These are phyloP conservation scores for Trichomycterus rosablanca DNA, from an alignment of 2,113 vertebrate species.

Conservation along the genomic window DNA sequence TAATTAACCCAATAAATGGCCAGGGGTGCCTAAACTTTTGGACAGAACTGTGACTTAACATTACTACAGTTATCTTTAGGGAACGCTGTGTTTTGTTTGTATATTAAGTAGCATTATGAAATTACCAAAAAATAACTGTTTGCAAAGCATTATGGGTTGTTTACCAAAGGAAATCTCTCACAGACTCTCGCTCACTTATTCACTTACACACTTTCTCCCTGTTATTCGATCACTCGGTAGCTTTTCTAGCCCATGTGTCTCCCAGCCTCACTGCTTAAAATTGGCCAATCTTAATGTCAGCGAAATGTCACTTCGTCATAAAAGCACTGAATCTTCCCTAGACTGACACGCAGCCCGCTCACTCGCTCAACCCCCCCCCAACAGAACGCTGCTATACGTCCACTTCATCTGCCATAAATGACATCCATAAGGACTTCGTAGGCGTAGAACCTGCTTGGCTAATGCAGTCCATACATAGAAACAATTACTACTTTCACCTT, in stretches of 20 bases:
- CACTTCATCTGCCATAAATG: conserved; percentile 64
- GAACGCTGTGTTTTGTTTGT: too few species aligned
- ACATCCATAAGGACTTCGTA: conserved; percentile 61
- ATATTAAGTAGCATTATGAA: too few species aligned
- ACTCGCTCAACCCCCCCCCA: too few species aligned
- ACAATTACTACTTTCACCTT: conserved; percentile 33
- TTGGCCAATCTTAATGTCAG: conserved; percentile 77
- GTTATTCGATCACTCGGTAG: background rate
- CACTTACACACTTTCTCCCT: background rate
- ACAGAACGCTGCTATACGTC: conserved; percentile 68
- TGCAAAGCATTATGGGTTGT: background rate
- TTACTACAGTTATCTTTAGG: too few species aligned
- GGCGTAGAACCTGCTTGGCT: conserved; percentile 39
- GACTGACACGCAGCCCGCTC: conserved; percentile 54
- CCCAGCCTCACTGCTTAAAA: conserved; percentile 56
- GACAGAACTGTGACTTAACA: too few species aligned
- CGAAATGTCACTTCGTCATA: conserved; percentile 76
- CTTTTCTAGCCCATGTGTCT: conserved; percentile 12
- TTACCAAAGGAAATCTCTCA: conserved; percentile 7
- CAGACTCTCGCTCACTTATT: conserved; percentile 1
- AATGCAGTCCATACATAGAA: conserved; percentile 45
- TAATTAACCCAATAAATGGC: too few species aligned
- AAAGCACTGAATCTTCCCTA: conserved; percentile 64
- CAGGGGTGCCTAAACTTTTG: too few species aligned
- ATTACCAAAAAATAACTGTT: too few species aligned